Evolutionary conservation across 2,113 vertebrate genomes (phyloP).

Genomic region (Athene noctua): DNA sequence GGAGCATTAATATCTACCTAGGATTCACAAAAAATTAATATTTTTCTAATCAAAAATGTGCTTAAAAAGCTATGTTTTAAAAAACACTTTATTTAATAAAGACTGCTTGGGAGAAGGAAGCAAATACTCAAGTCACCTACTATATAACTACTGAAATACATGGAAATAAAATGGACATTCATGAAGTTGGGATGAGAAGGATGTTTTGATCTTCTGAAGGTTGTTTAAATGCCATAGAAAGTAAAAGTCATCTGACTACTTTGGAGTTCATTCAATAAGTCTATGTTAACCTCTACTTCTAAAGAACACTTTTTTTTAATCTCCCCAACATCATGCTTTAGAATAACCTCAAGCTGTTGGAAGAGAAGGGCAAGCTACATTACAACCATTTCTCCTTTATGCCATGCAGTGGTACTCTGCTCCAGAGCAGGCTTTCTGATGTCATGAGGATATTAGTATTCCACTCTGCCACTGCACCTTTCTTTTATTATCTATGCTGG

Average conservation of each 20-base stretch:
- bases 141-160: neutral
- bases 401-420: neutral
- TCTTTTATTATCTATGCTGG: neutral
- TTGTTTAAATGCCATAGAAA: neutral
- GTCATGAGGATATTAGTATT: neutral
- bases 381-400: neutral
- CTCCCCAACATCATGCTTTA: neutral
- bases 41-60: slow-evolving; percentile 47
- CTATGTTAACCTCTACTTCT: neutral
- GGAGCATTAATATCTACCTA: neutral
- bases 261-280: neutral
- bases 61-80: slow-evolving; percentile 44
- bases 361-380: neutral
- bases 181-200: neutral
- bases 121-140: neutral
- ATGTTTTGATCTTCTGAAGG: neutral
- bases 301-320: neutral
- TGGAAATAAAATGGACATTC: slow-evolving; percentile 2
- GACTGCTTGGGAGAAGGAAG: neutral
- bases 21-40: slow-evolving; percentile 7
- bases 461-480: neutral
- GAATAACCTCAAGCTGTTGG: neutral
- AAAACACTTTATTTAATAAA: slow-evolving; percentile 33
- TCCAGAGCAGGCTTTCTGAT: neutral
- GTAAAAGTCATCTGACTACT: neutral